Evolutionary conservation across 2,888 invertebrate species (phyloP), one percentile per base, ranked within the genome.

Genomic region (Lasiommata megera): DNA sequence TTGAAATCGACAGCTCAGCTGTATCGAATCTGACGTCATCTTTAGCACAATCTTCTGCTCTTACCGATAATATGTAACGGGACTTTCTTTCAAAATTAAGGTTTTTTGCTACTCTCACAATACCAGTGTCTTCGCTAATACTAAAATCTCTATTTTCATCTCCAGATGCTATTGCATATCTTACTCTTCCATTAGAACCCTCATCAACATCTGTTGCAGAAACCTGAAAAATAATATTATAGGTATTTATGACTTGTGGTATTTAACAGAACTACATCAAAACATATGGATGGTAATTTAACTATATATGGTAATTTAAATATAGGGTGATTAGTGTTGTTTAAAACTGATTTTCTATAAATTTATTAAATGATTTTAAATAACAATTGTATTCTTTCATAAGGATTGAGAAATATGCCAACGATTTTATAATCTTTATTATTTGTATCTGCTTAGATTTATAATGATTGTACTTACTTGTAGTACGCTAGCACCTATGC

Each of bases 101-200:
- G 79, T 97, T 97, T 86, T 98, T 97, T 29, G 97, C 97, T 5
- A 98, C 96, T 61, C 97, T 92, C 12, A 99, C 94, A 38, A 97
- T 93, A 0, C 98, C 98, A 6, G 96, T 95, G 77, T 98, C 97
- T 86, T 98, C 97, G 64, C 96, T 96, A 63, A 98, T 97, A 76
- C 95, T 95, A 76, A 98, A 97, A 83, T 98, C 97, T 62, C 96
- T 93, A 82, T 97, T 97, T 59, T 95, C 94, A 84, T 98, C 98
- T 5, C 98, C 98, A 23, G 94, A 93, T 29, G 95, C 94, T 67
- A 98, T 97, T 37, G 96, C 96, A 88, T 97, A 99, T 50, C 97
- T 94, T 5, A 98, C 95, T 66, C 97, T 93, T n/a, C 97, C 98
- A 84, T 98, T 98, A 34, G 94, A 91, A 44, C 96, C 97, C 76